phyloP scores from a whole-genome alignment of 2,888 invertebrate species.

The Pachymerium ferrugineum region DNA sequence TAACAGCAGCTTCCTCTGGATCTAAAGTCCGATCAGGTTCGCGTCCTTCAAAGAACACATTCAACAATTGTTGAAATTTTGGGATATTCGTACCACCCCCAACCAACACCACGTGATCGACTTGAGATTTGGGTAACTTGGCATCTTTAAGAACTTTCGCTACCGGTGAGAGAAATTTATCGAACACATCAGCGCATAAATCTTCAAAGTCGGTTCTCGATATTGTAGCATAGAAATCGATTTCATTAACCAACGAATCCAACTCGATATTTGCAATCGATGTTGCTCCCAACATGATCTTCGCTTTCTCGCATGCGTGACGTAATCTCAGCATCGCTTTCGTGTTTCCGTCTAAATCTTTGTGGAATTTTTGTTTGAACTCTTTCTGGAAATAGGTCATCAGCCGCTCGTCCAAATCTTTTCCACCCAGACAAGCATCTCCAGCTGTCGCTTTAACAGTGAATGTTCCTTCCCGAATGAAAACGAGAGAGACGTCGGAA shows the following conservation, averaged over 20 bases:
- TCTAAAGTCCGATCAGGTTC: slow-evolving; percentile 65
- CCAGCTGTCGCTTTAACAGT: slow-evolving; percentile 52
- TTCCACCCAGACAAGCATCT: slow-evolving; percentile 85
- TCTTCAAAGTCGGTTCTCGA: slow-evolving; percentile 99
- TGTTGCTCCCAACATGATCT: background rate
- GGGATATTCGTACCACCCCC: slow-evolving; percentile 86
- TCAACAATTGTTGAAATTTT: background rate
- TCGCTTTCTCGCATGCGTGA: background rate
- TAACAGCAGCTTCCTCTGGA: slow-evolving; percentile 18
- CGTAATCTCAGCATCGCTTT: background rate
- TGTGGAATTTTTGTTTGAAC: background rate
- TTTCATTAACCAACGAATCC: slow-evolving; percentile 95
- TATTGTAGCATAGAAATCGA: slow-evolving; percentile 95
- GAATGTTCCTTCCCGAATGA: slow-evolving; percentile 98
- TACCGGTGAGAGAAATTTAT: slow-evolving; percentile 18
- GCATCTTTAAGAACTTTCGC: slow-evolving; percentile 4
- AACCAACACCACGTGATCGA: slow-evolving; percentile 7
- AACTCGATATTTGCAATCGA: slow-evolving; percentile 85
- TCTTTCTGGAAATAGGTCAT: slow-evolving; percentile 97
- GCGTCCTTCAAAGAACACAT: slow-evolving; percentile 60
- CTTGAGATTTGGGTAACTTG: background rate
- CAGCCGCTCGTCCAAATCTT: slow-evolving; percentile 96
- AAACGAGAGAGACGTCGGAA: slow-evolving; percentile 95
- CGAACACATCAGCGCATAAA: slow-evolving; percentile 68
- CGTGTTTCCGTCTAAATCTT: background rate